Percentiles rank a stretch among this genome's conserved stretches.
These are phyloP conservation scores for Cephus sareptanus DNA, from an alignment of 2,888 invertebrate genomes.

Conservation along the genomic window DNA sequence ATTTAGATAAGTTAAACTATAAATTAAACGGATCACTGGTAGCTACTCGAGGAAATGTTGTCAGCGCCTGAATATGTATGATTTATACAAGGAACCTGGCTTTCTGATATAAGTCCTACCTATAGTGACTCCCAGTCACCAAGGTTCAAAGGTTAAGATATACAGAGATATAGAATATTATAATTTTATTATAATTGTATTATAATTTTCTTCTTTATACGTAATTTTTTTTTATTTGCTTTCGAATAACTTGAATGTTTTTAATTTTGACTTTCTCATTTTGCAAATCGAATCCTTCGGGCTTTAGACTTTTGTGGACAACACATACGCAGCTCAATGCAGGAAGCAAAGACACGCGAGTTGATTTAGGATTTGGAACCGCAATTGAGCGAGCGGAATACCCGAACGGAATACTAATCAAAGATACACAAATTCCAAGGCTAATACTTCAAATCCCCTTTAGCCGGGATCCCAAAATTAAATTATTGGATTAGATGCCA, in stretches of 20 bases:
- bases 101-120: slow-evolving; percentile 54
- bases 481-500: slow-evolving; percentile 64
- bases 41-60: slow-evolving; percentile 62
- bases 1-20: slow-evolving; percentile 66
- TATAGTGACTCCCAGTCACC: background rate
- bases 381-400: slow-evolving; percentile 54
- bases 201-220: background rate
- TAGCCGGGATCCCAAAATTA: slow-evolving; percentile 63
- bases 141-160: background rate
- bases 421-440: slow-evolving; percentile 65
- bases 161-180: background rate
- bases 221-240: background rate
- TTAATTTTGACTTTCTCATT: background rate
- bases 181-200: too few species aligned
- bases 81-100: slow-evolving; percentile 58
- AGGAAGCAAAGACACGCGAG: slow-evolving; percentile 49
- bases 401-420: slow-evolving; percentile 65
- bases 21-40: slow-evolving; percentile 65
- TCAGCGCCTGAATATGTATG: slow-evolving; percentile 61
- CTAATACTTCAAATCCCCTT: slow-evolving; percentile 66
- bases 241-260: background rate
- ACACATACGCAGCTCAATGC: slow-evolving; percentile 1
- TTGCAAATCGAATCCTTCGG: background rate
- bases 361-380: slow-evolving; percentile 63
- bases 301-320: background rate